phyloP scores from a whole-genome alignment of 2,113 vertebrate genomes.

The Serinus canaria region DNA sequence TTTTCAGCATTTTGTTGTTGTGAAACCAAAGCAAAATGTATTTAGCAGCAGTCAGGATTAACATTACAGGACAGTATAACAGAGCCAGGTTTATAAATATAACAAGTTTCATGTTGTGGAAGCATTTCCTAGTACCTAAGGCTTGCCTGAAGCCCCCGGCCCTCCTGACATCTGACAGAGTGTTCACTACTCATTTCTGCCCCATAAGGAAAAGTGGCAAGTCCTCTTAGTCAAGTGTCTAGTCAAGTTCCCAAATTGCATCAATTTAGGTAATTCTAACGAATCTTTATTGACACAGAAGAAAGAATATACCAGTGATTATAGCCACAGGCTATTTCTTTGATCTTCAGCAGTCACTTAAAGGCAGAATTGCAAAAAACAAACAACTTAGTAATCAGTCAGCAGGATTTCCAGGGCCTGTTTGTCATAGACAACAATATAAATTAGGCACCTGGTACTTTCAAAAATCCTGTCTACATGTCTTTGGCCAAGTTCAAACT shows the following conservation, averaged over 20 bases:
- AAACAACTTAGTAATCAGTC: not conserved
- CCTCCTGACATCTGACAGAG: not conserved
- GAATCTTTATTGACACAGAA: not conserved
- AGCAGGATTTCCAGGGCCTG: not conserved
- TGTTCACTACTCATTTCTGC: not conserved
- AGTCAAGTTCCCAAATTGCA: not conserved
- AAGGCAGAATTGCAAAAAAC: not conserved
- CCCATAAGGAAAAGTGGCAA: not conserved
- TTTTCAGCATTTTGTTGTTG: not conserved
- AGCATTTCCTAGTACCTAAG: not conserved
- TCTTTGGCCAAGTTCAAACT: not conserved
- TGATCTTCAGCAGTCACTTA: not conserved
- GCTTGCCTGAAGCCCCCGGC: not conserved
- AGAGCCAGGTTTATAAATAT: not conserved
- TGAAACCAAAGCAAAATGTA: not conserved
- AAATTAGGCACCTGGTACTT: not conserved
- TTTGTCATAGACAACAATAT: not conserved
- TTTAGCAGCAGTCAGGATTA: not conserved
- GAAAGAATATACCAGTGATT: not conserved
- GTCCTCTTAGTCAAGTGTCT: not conserved
- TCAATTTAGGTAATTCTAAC: not conserved
- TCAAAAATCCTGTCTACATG: not conserved
- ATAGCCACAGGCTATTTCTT: not conserved
- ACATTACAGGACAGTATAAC: not conserved
- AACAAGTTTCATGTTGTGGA: not conserved